phyloP scores from a whole-genome alignment of 2,113 vertebrate genomes.

The Strix uralensis region DNA sequence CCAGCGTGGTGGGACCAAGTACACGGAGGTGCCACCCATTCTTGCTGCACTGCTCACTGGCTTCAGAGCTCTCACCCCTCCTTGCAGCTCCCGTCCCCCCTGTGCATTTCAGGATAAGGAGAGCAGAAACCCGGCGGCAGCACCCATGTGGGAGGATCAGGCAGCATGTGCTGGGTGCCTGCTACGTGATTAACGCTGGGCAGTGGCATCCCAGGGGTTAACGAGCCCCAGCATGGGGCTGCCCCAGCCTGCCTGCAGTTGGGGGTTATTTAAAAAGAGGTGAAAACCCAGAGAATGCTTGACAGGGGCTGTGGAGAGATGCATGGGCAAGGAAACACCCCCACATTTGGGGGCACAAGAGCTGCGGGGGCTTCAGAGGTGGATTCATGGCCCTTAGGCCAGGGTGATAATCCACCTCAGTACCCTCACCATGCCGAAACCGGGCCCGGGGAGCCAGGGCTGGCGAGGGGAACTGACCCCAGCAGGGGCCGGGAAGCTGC shows the following conservation, averaged over 20 bases:
- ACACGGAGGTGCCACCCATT: background rate
- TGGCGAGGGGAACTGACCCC: no score
- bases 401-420: background rate
- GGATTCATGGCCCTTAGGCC: background rate
- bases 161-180: background rate
- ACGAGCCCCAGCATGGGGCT: background rate
- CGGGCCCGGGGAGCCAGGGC: accelerated
- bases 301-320: background rate
- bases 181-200: no score
- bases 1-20: background rate
- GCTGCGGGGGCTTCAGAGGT: background rate
- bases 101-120: background rate
- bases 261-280: background rate
- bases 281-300: background rate
- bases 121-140: accelerated
- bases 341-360: no score
- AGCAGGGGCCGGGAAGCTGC: accelerated
- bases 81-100: background rate
- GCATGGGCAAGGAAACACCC: background rate
- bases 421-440: accelerated
- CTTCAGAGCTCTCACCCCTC: background rate
- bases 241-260: background rate
- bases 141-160: accelerated
- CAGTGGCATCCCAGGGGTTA: background rate
- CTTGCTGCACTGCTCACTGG: background rate